Base-by-base conservation (phyloP, 1,140 invertebrate genomes). In the Hermatobates lingyangjiaoensis region DNA sequence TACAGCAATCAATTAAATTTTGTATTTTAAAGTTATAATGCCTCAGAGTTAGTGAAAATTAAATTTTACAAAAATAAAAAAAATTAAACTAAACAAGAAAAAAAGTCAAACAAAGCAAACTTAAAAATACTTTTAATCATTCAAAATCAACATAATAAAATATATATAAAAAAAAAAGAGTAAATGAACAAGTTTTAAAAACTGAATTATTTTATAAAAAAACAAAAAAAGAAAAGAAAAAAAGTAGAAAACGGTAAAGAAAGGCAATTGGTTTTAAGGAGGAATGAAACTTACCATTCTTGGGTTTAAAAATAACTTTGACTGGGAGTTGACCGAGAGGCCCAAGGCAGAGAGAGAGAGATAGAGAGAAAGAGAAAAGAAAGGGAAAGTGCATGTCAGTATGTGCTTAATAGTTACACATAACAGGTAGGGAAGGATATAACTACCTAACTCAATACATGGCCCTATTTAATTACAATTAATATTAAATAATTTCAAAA, bases 231-330 rank as follows among this genome's bases (percentile, higher is more conserved):
- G 39, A 51, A 51, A 30, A 51, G 55, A 44, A 55, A 51, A 48
- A 53, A 55, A 54, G 51, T 39, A 53, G 48, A 50, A 53, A 56
- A 57, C 53, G 58, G 50, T 54, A 55, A 59, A 60, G 58, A 51
- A 48, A 58, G 56, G 51, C n/a, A n/a, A n/a, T n/a, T n/a, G n/a
- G n/a, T n/a, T n/a, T 53, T 51, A 39, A 56, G 53, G 54, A 55
- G 51, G 55, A 53, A 50, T 54, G 40, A 54, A 68, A 72, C 69
- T 72, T 71, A 71, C 69, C 70, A 68, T 67, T 72, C 61, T 69
- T 71, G 69, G 69, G 70, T 70, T 69, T 65, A 64, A 70, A 63
- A 68, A 71, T 68, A 63, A 71, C 67, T 71, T 71, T 71, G 64
- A 69, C 69, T 68, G 69, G 67, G 15, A 64, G 68, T 65, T 69